Evolutionary conservation across 2,888 invertebrate species (phyloP).

Genomic region (Oconnorella tubifera): DNA sequence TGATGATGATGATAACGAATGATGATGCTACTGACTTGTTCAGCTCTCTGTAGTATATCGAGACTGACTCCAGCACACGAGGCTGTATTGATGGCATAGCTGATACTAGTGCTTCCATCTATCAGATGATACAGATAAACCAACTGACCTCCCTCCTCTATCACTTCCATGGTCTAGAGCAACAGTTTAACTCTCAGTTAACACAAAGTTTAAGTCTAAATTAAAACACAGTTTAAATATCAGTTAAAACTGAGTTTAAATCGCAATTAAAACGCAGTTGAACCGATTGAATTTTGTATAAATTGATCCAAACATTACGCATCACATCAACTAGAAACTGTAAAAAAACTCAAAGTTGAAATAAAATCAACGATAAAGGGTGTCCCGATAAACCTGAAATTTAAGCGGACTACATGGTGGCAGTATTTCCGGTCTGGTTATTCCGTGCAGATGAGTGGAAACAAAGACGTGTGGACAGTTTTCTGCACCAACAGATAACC

Average conservation of each 20-base stretch:
- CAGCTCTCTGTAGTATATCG: slow-evolving; percentile 61
- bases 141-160: slow-evolving; percentile 62
- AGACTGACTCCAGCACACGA: slow-evolving; percentile 62
- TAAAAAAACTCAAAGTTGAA: too few species aligned
- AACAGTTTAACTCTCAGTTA: not conserved
- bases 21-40: slow-evolving; percentile 42
- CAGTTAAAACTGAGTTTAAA: too few species aligned
- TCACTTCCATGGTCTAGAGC: slow-evolving; percentile 65
- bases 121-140: slow-evolving; percentile 68
- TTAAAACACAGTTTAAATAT: not conserved
- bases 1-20: too few species aligned
- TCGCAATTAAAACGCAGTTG: too few species aligned
- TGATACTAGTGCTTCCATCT: slow-evolving; percentile 63
- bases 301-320: too few species aligned
- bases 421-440: slow-evolving; percentile 53
- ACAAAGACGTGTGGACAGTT: slow-evolving; percentile 72
- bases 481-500: slow-evolving; percentile 61
- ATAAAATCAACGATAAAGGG: too few species aligned
- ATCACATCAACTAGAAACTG: too few species aligned
- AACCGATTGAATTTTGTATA: too few species aligned
- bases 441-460: slow-evolving; percentile 73
- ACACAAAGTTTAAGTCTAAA: not conserved
- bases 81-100: slow-evolving; percentile 69
- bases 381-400: too few species aligned
- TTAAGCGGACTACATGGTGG: slow-evolving; percentile 1